phyloP scores from a whole-genome alignment of 2,113 vertebrate species.

The Calidris pugnax region DNA sequence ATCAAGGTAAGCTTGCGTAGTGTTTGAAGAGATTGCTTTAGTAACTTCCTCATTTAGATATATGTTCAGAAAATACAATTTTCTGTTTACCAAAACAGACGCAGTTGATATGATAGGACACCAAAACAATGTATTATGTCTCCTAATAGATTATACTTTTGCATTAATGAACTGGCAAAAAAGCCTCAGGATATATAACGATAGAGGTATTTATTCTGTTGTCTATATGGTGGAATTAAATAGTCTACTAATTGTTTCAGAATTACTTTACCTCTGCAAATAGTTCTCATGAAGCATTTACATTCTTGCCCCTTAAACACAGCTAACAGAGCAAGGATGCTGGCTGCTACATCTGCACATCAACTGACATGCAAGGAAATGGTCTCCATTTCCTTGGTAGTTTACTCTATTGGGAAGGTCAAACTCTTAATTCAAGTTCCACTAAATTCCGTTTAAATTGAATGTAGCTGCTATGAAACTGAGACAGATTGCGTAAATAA shows the following conservation, averaged over 20 bases:
- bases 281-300: neutral
- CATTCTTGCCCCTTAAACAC: neutral
- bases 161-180: neutral
- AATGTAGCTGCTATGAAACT: neutral
- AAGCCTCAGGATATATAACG: neutral
- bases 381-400: neutral
- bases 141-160: neutral
- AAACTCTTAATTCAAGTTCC: neutral
- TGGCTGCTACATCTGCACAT: neutral
- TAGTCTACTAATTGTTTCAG: neutral
- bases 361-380: neutral
- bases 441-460: neutral
- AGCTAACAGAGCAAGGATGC: neutral
- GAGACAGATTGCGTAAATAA: neutral
- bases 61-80: neutral
- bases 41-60: neutral
- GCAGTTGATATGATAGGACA: neutral
- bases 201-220: neutral
- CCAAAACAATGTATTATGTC: neutral
- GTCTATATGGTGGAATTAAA: neutral
- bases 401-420: neutral
- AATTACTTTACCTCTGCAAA: neutral
- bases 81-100: neutral
- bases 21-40: neutral
- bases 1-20: neutral